Conservation (phyloP, 2,888 invertebrate genomes). For the Dasysyrphus tricinctus region DNA sequence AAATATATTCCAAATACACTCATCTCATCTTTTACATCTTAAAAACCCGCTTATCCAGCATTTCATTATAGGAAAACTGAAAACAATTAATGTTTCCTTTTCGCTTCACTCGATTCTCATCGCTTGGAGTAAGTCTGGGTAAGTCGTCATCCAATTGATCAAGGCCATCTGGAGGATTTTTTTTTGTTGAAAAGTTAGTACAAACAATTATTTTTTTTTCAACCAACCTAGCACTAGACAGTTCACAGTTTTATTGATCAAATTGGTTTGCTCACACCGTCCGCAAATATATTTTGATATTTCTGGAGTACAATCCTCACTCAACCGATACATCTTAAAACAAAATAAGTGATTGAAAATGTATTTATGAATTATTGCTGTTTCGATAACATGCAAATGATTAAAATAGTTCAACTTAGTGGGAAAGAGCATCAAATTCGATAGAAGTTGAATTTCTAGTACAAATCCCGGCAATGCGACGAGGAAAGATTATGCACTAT, state of each 20-base stretch:
- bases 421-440: too few relatives aligned
- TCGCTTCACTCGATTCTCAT: neutral
- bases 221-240: slow-evolving; percentile 46
- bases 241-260: neutral
- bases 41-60: slow-evolving; percentile 49
- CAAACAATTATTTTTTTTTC: neutral
- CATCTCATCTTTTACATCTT: slow-evolving; percentile 11
- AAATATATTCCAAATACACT: neutral
- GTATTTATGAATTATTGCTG: too few relatives aligned
- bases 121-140: neutral
- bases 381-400: too few relatives aligned
- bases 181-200: neutral
- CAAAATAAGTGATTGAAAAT: neutral
- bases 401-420: too few relatives aligned
- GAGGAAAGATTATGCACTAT: too few relatives aligned
- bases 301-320: slow-evolving; percentile 19
- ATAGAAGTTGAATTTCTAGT: too few relatives aligned
- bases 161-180: slow-evolving; percentile 28
- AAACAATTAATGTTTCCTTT: neutral
- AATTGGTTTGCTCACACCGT: slow-evolving; percentile 44
- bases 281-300: slow-evolving; percentile 52
- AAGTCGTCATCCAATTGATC: slow-evolving; percentile 34
- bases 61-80: slow-evolving; percentile 12
- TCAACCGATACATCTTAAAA: slow-evolving; percentile 34
- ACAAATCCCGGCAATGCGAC: too few relatives aligned